Percentiles rank a stretch among this genome's conserved stretches.
Conservation (phyloP, 35 echinoderm and acorn worm genomes). For the Ptychodera flava region DNA sequence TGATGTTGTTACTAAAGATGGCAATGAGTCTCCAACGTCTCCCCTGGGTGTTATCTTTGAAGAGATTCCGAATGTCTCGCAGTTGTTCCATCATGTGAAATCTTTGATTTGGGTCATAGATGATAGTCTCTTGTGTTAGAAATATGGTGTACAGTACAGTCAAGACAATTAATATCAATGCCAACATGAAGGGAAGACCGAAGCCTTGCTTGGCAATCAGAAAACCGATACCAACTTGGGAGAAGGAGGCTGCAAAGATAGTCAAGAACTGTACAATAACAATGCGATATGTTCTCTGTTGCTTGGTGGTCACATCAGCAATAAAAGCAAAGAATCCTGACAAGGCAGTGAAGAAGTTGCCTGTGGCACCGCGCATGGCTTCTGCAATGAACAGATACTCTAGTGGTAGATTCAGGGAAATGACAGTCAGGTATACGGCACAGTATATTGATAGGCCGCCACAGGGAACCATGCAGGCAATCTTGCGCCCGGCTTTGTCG, state of each 20-base stretch:
- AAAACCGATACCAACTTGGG: neutral
- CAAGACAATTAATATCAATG: neutral
- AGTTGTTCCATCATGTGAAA: neutral
- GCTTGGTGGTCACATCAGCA: neutral
- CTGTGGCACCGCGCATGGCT: neutral
- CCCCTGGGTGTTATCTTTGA: neutral
- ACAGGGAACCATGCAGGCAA: neutral
- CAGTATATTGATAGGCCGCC: neutral
- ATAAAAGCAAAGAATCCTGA: neutral
- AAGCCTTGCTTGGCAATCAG: neutral
- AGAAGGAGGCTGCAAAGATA: neutral
- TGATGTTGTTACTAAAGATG: neutral
- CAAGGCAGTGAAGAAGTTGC: neutral
- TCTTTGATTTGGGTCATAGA: neutral
- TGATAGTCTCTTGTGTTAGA: neutral
- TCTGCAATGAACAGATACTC: neutral
- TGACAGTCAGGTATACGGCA: neutral
- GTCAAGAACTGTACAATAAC: neutral
- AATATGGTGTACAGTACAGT: neutral
- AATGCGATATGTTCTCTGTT: neutral
- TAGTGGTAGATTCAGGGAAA: neutral
- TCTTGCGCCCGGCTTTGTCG: neutral
- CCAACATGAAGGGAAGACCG: neutral
- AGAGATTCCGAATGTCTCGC: neutral
- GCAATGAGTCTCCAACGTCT: neutral